Conservation (phyloP, 2,797 vertebrate species). For the Gastrophryne carolinensis region DNA sequence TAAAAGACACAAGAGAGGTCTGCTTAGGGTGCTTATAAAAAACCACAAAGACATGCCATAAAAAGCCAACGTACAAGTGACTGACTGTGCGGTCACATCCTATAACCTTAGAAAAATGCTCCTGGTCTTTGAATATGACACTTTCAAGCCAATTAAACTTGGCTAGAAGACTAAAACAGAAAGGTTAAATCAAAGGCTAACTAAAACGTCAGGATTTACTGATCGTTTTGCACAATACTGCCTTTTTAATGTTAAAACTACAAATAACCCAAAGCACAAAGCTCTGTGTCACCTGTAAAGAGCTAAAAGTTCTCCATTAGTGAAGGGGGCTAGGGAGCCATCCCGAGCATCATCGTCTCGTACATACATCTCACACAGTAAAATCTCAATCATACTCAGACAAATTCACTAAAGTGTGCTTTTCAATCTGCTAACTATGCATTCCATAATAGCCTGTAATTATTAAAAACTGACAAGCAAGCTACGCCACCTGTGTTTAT, state of each 20-base stretch:
- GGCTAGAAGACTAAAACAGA: neutral
- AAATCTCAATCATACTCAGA: slow-evolving; percentile 81
- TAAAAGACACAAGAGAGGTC: too few relatives aligned
- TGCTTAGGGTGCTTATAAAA: too few relatives aligned
- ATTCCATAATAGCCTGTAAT: slow-evolving; percentile 84
- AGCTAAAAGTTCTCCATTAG: slow-evolving; percentile 62
- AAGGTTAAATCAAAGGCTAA: slow-evolving; percentile 27
- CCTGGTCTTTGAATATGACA: neutral
- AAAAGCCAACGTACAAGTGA: too few relatives aligned
- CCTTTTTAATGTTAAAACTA: slow-evolving; percentile 15
- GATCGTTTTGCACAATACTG: slow-evolving; percentile 1
- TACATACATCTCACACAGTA: too few relatives aligned
- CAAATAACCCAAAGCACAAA: neutral
- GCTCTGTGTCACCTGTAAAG: slow-evolving; percentile 64
- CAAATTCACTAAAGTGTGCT: slow-evolving; percentile 79
- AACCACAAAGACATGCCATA: too few relatives aligned
- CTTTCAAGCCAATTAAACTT: slow-evolving; percentile 26
- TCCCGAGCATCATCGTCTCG: slow-evolving; percentile 76
- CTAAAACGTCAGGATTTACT: slow-evolving; percentile 13
- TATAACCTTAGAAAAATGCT: slow-evolving; percentile 3
- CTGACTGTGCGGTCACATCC: slow-evolving; percentile 6
- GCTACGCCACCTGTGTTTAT: slow-evolving; percentile 84
- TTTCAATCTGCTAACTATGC: slow-evolving; percentile 84
- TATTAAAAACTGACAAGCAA: slow-evolving; percentile 86
- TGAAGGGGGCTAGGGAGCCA: slow-evolving; percentile 64